phyloP scores from a whole-genome alignment of 1,140 invertebrate species.

The Yoshiicerus persimilis region DNA sequence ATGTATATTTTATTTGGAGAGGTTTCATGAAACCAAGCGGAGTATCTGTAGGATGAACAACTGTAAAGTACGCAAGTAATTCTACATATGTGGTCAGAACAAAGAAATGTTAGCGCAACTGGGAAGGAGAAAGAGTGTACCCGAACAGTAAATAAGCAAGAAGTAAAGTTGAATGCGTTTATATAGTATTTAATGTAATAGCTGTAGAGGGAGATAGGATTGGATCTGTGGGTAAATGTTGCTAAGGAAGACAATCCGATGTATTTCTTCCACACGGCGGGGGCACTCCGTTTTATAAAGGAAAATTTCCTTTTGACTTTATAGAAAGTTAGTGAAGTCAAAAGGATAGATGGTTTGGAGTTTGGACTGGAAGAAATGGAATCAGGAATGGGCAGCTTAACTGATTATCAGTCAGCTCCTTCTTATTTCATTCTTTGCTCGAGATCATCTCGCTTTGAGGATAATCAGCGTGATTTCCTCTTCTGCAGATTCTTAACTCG shows the following conservation, averaged over 20 bases:
- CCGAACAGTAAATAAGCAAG: background rate
- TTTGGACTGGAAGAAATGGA: background rate
- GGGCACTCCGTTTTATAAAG: constrained; percentile 16
- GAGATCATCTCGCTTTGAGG: background rate
- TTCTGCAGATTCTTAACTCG: background rate
- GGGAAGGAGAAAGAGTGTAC: background rate
- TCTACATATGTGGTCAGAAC: background rate
- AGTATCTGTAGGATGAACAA: no score
- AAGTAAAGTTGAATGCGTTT: no score
- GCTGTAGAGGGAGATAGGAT: no score
- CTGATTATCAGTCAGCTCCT: background rate
- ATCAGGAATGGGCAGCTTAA: background rate
- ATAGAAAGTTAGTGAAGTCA: background rate
- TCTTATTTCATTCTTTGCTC: background rate
- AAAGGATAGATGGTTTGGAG: background rate
- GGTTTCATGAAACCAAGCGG: no score
- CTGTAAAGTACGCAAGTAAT: no score
- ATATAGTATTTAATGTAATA: no score
- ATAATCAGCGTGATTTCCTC: constrained; percentile 31
- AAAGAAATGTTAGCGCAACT: background rate
- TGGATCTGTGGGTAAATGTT: no score
- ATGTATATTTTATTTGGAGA: no score
- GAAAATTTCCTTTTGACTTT: constrained; percentile 18
- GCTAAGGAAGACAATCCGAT: no score
- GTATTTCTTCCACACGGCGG: constrained; percentile 28